These are phyloP conservation scores for Drosophila nigricruria DNA, from an alignment of 2,888 invertebrate species.

Conservation along the genomic window DNA sequence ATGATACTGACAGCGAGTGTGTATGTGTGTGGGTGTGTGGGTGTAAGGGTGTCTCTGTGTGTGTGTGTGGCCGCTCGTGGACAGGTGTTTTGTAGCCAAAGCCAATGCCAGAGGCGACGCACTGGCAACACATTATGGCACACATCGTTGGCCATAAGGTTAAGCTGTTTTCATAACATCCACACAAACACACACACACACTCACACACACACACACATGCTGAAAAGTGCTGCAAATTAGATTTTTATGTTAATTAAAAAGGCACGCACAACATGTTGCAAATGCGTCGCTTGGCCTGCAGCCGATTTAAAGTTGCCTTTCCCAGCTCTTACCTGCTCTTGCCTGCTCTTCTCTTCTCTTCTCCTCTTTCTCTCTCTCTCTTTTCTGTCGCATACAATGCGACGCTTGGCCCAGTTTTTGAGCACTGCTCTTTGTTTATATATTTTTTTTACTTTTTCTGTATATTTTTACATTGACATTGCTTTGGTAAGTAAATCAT, in stretches of 20 bases:
- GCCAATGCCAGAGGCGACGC: conserved; percentile 71
- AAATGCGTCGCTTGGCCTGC: conserved; percentile 46
- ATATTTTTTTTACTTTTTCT: background rate
- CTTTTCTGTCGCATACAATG: conserved; percentile 18
- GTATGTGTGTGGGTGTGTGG: background rate
- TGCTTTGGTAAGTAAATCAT: conserved; percentile 31
- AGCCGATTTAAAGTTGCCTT: conserved; percentile 26
- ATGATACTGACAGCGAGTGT: conserved; percentile 18
- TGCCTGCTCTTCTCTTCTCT: background rate
- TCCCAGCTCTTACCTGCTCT: background rate
- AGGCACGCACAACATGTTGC: conserved; percentile 71
- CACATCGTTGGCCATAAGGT: conserved; percentile 80
- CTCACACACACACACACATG: conserved; percentile 18
- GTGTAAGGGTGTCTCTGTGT: no score
- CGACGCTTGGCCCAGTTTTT: conserved; percentile 45
- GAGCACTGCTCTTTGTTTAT: conserved; percentile 7
- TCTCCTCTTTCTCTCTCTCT: background rate
- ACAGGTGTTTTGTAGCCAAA: conserved; percentile 67
- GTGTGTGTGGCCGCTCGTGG: conserved; percentile 49
- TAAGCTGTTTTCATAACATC: conserved; percentile 76
- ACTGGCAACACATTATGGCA: conserved; percentile 61
- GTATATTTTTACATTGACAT: conserved; percentile 36
- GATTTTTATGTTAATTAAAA: conserved; percentile 81
- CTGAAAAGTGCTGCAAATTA: conserved; percentile 74
- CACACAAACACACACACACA: conserved; percentile 21